These are phyloP conservation scores for Dynastes maya DNA, from an alignment of 2,888 invertebrate genomes.

Conservation along the genomic window DNA sequence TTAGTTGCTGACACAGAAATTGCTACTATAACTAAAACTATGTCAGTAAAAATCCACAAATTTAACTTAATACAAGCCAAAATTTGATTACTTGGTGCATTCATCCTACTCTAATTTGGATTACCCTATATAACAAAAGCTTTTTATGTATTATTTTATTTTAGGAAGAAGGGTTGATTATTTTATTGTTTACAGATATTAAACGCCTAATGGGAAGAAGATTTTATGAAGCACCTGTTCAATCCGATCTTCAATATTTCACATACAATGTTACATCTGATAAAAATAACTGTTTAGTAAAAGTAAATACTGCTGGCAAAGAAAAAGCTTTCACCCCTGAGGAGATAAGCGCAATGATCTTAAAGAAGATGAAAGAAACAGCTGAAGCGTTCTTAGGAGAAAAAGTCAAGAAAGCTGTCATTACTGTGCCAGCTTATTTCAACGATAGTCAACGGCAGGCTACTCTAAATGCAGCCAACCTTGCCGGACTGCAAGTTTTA, in stretches of 20 bases:
- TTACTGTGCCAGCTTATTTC: conserved; percentile 62
- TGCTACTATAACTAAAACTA: no score
- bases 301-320: conserved; percentile 47
- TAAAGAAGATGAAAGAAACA: conserved; percentile 54
- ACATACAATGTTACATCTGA: conserved; percentile 55
- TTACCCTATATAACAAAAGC: no score
- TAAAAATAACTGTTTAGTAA: conserved; percentile 52
- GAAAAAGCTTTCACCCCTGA: conserved; percentile 53
- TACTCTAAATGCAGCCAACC: conserved; percentile 58
- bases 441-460: conserved; percentile 59
- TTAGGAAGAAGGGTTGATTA: neutral
- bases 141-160: neutral
- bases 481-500: conserved; percentile 57
- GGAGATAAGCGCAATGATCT: conserved; percentile 56
- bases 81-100: no score
- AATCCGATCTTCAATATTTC: conserved; percentile 55
- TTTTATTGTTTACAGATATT: conserved; percentile 56
- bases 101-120: no score
- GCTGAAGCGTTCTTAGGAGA: conserved; percentile 52
- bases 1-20: no score
- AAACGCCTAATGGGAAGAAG: conserved; percentile 60
- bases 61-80: no score
- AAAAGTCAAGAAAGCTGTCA: conserved; percentile 56
- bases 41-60: no score
- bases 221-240: conserved; percentile 56